Percentiles rank a stretch among this genome's conserved stretches.
Evolutionary conservation across 2,888 invertebrate species (phyloP).

Genomic region (Diarsia rubi): DNA sequence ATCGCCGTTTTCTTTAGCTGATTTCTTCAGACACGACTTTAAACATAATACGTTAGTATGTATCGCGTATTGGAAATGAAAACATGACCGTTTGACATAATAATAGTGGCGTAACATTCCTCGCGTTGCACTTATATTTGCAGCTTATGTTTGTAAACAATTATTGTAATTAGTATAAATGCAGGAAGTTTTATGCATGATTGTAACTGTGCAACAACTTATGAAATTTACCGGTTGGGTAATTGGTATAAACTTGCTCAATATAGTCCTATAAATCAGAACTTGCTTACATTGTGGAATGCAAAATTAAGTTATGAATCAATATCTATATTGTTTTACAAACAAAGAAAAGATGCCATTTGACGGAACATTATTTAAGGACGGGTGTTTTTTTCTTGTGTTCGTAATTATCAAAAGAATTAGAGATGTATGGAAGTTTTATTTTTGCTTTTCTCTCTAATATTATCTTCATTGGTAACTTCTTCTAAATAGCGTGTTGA

Average conservation of each 20-base stretch:
- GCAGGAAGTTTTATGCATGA: constrained; percentile 24
- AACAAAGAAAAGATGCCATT: background rate
- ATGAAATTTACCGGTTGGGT: background rate
- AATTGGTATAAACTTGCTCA: constrained; percentile 1
- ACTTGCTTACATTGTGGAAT: background rate
- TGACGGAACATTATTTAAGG: background rate
- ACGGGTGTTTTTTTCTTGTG: background rate
- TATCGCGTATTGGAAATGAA: constrained; percentile 37
- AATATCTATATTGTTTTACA: background rate
- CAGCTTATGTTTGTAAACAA: constrained; percentile 32
- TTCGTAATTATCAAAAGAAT: background rate
- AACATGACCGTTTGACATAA: constrained; percentile 18
- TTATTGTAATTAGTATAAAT: constrained; percentile 22
- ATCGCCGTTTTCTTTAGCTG: background rate
- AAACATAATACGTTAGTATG: constrained; percentile 6
- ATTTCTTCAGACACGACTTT: constrained; percentile 3
- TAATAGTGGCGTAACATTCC: constrained; percentile 24
- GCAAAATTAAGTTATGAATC: background rate
- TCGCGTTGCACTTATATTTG: constrained; percentile 11
- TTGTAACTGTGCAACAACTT: constrained; percentile 7
- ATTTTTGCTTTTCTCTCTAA: too few relatives aligned
- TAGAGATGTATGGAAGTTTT: too few relatives aligned
- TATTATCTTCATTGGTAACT: too few relatives aligned
- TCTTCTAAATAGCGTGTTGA: too few relatives aligned
- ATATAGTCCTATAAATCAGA: background rate